A percentile compares a stretch with the other conserved stretches of the same genome.
These are phyloP conservation scores for Camelus bactrianus DNA, from an alignment of 2,113 vertebrate genomes.

Conservation along the genomic window DNA sequence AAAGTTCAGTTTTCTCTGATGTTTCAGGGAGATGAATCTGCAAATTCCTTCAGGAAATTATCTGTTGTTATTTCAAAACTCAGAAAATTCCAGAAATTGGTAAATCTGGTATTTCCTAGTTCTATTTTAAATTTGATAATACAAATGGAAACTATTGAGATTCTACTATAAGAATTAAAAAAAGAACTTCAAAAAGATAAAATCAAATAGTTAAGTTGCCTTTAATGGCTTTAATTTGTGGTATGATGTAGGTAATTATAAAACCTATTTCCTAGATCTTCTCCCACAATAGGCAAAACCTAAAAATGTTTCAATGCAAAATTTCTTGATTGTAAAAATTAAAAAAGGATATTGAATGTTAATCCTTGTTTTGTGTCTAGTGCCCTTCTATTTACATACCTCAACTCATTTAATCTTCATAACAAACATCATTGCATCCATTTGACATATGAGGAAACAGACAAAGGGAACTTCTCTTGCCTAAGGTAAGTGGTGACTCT, in stretches of 20 bases:
- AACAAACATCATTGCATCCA: neutral
- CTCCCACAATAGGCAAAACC: neutral
- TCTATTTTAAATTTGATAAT: slow-evolving; percentile 46
- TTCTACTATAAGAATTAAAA: neutral
- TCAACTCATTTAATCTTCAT: neutral
- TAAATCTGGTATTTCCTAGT: neutral
- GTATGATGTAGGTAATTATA: neutral
- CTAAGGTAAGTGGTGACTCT: neutral
- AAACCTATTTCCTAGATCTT: slow-evolving; percentile 14
- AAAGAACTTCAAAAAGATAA: slow-evolving; percentile 5
- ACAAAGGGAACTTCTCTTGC: neutral
- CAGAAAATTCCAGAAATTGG: slow-evolving; percentile 45
- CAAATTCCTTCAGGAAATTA: slow-evolving; percentile 23
- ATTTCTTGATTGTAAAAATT: slow-evolving; percentile 10
- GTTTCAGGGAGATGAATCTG: neutral
- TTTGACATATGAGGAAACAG: neutral
- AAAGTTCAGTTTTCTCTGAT: slow-evolving; percentile 7
- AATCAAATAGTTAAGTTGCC: neutral
- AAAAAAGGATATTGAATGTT: neutral
- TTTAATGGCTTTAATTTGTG: neutral
- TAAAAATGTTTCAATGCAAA: neutral
- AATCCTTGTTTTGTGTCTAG: neutral
- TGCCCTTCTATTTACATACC: neutral
- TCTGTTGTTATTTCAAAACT: slow-evolving; percentile 30
- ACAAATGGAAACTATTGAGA: neutral